Conservation (phyloP, 2,888 invertebrate species). For the Subacronicta megacephala region DNA sequence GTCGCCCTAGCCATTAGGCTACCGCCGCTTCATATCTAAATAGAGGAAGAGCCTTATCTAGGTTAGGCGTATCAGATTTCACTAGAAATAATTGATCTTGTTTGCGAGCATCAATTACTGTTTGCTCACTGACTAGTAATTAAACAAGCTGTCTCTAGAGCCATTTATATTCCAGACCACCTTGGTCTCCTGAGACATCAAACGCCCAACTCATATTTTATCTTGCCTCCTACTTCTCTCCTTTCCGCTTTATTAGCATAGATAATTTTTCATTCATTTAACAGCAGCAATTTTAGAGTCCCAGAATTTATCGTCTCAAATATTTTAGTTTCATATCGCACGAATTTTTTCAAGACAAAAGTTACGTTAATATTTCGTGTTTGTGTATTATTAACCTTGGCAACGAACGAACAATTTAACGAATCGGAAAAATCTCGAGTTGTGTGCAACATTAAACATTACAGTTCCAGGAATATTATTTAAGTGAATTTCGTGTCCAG, state of each 20-base stretch:
- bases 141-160: constrained; percentile 48
- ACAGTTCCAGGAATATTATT: constrained; percentile 62
- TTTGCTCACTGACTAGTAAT: constrained; percentile 44
- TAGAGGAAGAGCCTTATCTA: constrained; percentile 41
- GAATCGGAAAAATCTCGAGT: constrained; percentile 56
- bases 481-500: constrained; percentile 73
- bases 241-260: constrained; percentile 31
- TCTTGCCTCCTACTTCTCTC: constrained; percentile 23
- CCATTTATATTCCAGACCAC: constrained; percentile 42
- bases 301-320: constrained; percentile 31
- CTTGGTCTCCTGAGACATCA: constrained; percentile 46
- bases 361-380: constrained; percentile 37
- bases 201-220: constrained; percentile 42
- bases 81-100: constrained; percentile 57
- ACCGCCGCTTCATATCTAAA: too few species aligned
- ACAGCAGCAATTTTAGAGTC: constrained; percentile 31
- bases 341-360: constrained; percentile 34
- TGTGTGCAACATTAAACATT: constrained; percentile 59
- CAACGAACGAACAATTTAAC: constrained; percentile 59
- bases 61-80: constrained; percentile 48
- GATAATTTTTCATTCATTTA: constrained; percentile 34
- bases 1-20: too few species aligned
- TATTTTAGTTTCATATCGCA: constrained; percentile 40
- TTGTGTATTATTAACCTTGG: constrained; percentile 59
- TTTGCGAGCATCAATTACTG: constrained; percentile 50